phyloP scores from a whole-genome alignment of 2,888 invertebrate species.

The Slavum lentiscoides region DNA sequence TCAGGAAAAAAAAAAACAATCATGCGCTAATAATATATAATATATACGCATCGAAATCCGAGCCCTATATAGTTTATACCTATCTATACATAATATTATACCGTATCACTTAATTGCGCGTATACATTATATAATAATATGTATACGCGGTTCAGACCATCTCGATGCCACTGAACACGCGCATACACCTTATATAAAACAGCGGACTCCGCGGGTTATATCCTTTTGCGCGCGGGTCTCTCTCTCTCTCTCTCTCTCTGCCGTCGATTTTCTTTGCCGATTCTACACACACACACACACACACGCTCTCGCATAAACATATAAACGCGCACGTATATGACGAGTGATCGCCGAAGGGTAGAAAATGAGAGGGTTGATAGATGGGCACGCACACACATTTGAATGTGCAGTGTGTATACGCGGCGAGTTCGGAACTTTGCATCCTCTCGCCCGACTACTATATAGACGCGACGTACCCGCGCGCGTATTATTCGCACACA shows the following conservation, averaged over 20 bases:
- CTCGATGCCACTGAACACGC: no score
- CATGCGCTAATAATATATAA: no score
- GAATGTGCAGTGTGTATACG: background rate
- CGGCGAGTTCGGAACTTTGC: constrained; percentile 46
- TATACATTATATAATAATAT: no score
- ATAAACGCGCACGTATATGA: constrained; percentile 41
- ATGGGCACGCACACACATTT: constrained; percentile 30
- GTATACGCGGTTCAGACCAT: no score
- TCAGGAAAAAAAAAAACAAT: no score
- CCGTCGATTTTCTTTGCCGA: constrained; percentile 38
- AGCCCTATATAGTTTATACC: no score
- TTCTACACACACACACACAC: background rate
- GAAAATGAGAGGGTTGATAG: constrained; percentile 53
- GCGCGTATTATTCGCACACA: background rate
- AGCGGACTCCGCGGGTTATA: no score
- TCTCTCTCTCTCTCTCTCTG: no score
- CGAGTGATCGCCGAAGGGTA: constrained; percentile 54
- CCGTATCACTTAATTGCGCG: no score
- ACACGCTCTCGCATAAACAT: background rate
- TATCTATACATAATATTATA: no score
- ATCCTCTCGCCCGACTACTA: constrained; percentile 18
- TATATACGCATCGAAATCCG: no score
- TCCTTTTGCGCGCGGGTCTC: background rate
- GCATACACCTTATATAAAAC: no score
- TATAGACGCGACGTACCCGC: background rate